These are phyloP conservation scores for Hyles vespertilio DNA, from an alignment of 1,140 invertebrate species.

Conservation along the genomic window DNA sequence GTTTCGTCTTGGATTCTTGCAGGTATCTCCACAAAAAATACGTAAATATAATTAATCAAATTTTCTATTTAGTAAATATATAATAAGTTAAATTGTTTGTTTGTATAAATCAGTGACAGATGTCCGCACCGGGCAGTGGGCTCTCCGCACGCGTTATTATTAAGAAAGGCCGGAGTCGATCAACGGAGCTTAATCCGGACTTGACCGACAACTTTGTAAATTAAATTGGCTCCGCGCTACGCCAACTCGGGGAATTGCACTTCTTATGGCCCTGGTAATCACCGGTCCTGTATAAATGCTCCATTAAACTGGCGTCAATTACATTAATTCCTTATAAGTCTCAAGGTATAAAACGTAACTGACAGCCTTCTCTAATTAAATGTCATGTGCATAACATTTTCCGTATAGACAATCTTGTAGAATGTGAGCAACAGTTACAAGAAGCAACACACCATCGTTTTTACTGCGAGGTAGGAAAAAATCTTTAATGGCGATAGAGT, in stretches of 20 bases:
- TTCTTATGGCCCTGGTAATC: slow-evolving; percentile 54
- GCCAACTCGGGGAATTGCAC: slow-evolving; percentile 43
- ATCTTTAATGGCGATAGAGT: slow-evolving; percentile 19
- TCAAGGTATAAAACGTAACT: slow-evolving; percentile 36
- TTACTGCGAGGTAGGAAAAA: slow-evolving; percentile 17
- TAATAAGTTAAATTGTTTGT: slow-evolving; percentile 3
- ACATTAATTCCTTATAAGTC: slow-evolving; percentile 57
- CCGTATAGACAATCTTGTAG: slow-evolving; percentile 43
- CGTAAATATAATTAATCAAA: too few species aligned
- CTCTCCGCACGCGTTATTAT: slow-evolving; percentile 18
- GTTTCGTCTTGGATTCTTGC: too few species aligned
- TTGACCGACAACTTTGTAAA: slow-evolving; percentile 58
- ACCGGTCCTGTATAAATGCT: slow-evolving; percentile 48
- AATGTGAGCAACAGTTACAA: slow-evolving; percentile 29
- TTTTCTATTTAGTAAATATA: too few species aligned
- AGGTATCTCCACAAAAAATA: too few species aligned
- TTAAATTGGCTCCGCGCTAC: slow-evolving; percentile 55
- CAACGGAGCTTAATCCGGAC: slow-evolving; percentile 34
- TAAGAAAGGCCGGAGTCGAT: slow-evolving; percentile 17
- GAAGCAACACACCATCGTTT: slow-evolving; percentile 21
- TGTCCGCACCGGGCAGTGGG: not conserved
- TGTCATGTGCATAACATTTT: slow-evolving; percentile 45
- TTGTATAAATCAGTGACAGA: slow-evolving; percentile 21
- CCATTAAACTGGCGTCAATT: slow-evolving; percentile 63
- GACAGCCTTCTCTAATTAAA: slow-evolving; percentile 41